These are phyloP conservation scores for Ormyrus rosae DNA, from an alignment of 2,888 invertebrate genomes.

Conservation along the genomic window DNA sequence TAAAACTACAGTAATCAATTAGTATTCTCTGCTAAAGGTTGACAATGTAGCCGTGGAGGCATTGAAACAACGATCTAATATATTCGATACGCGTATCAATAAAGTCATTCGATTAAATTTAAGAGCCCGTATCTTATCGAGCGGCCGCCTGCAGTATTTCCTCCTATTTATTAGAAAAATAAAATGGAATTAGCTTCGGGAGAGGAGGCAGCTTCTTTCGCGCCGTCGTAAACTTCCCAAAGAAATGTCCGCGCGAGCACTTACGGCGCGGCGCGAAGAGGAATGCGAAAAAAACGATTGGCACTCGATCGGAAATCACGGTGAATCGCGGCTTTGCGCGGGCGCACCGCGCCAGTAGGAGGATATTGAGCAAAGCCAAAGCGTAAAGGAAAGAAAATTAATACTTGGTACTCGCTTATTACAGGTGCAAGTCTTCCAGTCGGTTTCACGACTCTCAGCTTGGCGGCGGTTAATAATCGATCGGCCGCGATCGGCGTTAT, in stretches of 20 bases:
- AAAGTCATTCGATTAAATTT: constrained; percentile 24
- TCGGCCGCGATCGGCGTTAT: constrained; percentile 4
- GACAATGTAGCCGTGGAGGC: too few species aligned
- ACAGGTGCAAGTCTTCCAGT: constrained; percentile 30
- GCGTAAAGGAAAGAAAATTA: constrained; percentile 33
- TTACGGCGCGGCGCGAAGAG: too few species aligned
- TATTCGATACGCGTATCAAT: constrained; percentile 4
- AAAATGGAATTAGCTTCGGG: neutral
- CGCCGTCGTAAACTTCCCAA: neutral
- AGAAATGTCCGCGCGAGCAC: neutral
- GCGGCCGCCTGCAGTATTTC: neutral
- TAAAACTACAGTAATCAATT: too few species aligned
- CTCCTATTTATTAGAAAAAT: neutral
- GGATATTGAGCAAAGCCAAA: neutral
- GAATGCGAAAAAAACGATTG: neutral
- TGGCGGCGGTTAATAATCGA: constrained; percentile 41
- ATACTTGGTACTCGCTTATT: constrained; percentile 47
- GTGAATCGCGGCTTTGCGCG: neutral
- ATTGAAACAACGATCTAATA: neutral
- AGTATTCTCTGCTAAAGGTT: too few species aligned
- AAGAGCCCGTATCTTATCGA: constrained; percentile 7
- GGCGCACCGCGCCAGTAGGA: too few species aligned
- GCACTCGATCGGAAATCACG: constrained; percentile 16
- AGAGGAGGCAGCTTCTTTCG: neutral
- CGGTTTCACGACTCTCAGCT: constrained; percentile 35